phyloP scores from a whole-genome alignment of 2,888 invertebrate species.

The Corythucha ciliata region DNA sequence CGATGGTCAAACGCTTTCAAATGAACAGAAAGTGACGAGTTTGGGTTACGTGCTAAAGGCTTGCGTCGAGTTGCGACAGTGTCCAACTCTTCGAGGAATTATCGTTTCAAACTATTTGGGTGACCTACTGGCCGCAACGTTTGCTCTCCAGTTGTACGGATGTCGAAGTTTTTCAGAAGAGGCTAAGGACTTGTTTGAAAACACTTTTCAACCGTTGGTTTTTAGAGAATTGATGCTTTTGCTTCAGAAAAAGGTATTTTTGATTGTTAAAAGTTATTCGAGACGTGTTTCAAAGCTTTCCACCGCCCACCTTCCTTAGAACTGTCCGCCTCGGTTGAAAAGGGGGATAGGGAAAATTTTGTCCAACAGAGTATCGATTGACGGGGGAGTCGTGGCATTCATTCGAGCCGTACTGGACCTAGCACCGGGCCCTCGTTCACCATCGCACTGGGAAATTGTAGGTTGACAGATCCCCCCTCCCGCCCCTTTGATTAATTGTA shows the following conservation, averaged over 20 bases:
- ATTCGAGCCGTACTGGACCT: slow-evolving; percentile 54
- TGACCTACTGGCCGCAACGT: slow-evolving; percentile 55
- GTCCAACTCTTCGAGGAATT: slow-evolving; percentile 45
- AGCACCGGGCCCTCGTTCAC: slow-evolving; percentile 19
- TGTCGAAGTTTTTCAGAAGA: slow-evolving; percentile 44
- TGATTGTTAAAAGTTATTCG: slow-evolving; percentile 2
- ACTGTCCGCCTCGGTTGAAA: slow-evolving; percentile 48
- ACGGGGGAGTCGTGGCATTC: slow-evolving; percentile 56
- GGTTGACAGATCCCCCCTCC: neutral
- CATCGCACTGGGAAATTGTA: slow-evolving; percentile 21
- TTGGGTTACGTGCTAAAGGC: slow-evolving; percentile 8
- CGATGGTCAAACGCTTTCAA: neutral
- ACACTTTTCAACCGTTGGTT: slow-evolving; percentile 52
- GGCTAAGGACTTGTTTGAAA: slow-evolving; percentile 45
- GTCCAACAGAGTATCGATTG: slow-evolving; percentile 49
- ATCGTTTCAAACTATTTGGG: slow-evolving; percentile 50
- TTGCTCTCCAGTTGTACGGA: slow-evolving; percentile 61
- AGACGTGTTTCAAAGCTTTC: neutral
- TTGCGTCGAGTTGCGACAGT: slow-evolving; percentile 10
- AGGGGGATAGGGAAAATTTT: slow-evolving; percentile 52
- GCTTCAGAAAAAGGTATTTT: slow-evolving; percentile 41
- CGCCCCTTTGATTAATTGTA: too few species aligned
- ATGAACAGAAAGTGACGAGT: slow-evolving; percentile 13
- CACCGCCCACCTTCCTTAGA: slow-evolving; percentile 23
- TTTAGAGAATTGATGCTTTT: slow-evolving; percentile 62